phyloP scores from a whole-genome alignment of 2,888 invertebrate genomes.

The Encarsia formosa region DNA sequence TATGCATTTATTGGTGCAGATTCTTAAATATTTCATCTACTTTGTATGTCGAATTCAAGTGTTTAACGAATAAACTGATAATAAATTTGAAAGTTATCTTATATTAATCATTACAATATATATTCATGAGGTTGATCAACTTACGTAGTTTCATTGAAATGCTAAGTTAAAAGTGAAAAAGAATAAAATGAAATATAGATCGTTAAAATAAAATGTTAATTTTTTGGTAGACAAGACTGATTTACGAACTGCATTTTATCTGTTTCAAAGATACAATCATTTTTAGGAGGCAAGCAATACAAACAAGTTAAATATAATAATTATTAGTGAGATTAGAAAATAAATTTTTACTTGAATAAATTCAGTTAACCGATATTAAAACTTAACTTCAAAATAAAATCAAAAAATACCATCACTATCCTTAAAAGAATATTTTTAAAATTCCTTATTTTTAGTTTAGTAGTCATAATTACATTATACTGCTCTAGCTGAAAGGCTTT shows the following conservation, averaged over 20 bases:
- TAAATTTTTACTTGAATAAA: conserved; percentile 25
- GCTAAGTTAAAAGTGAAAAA: conserved; percentile 4
- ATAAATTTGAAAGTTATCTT: conserved; percentile 17
- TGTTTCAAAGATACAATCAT: conserved; percentile 16
- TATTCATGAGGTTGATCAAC: conserved; percentile 8
- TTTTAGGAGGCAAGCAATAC: conserved; percentile 10
- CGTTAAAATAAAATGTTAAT: conserved; percentile 31
- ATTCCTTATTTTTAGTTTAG: too few relatives aligned
- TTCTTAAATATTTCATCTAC: conserved; percentile 41
- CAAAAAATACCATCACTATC: too few relatives aligned
- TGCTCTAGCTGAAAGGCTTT: too few relatives aligned
- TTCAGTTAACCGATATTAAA: too few relatives aligned
- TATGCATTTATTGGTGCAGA: conserved; percentile 48
- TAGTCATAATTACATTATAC: too few relatives aligned
- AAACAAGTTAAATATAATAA: conserved; percentile 6
- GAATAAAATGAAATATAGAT: conserved; percentile 2
- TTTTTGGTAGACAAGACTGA: conserved; percentile 38
- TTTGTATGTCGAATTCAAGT: conserved; percentile 45
- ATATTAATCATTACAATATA: conserved; percentile 23
- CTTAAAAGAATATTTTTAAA: too few relatives aligned
- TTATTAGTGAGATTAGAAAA: conserved; percentile 18
- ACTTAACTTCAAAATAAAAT: conserved; percentile 19
- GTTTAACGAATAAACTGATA: conserved; percentile 29
- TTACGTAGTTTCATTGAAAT: conserved; percentile 8
- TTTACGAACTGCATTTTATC: conserved; percentile 28